Percentiles rank a stretch among this genome's conserved stretches.
Conservation (phyloP, 1,140 invertebrate genomes). For the Thaumatotibia leucotreta region DNA sequence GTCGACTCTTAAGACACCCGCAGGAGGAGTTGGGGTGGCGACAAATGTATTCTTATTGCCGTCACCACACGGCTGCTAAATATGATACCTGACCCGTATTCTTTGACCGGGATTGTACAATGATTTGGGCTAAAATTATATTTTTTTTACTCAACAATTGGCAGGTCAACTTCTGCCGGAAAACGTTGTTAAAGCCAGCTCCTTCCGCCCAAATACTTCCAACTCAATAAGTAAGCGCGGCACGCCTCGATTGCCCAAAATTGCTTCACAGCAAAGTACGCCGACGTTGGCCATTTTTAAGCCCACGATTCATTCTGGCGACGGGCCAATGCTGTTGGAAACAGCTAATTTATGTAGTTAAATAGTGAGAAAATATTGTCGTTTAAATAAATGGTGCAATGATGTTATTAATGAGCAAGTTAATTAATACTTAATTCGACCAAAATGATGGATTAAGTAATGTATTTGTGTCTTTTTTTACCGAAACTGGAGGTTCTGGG, state of each 20-base stretch:
- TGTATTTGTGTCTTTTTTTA: too few relatives aligned
- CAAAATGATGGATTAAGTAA: too few relatives aligned
- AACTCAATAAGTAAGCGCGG: conserved; percentile 8
- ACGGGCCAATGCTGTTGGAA: not conserved
- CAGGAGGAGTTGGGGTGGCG: too few relatives aligned
- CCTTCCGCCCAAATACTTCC: not conserved
- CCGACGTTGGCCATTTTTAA: not conserved
- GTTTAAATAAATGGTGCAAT: not conserved
- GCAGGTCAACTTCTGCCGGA: not conserved
- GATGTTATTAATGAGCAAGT: not conserved
- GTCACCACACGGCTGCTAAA: too few relatives aligned
- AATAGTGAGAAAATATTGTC: not conserved
- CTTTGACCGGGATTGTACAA: too few relatives aligned
- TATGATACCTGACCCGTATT: too few relatives aligned
- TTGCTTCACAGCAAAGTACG: not conserved
- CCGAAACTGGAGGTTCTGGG: too few relatives aligned
- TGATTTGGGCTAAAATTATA: too few relatives aligned
- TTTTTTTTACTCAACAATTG: not conserved
- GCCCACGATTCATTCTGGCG: conserved; percentile 3
- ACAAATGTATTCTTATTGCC: too few relatives aligned
- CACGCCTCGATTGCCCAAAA: conserved; percentile 8
- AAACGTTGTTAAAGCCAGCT: not conserved
- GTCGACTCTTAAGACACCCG: too few relatives aligned
- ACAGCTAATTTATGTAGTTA: not conserved
- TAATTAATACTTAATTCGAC: too few relatives aligned